phyloP scores from a whole-genome alignment of 2,113 vertebrate species.

The Lynx canadensis region DNA sequence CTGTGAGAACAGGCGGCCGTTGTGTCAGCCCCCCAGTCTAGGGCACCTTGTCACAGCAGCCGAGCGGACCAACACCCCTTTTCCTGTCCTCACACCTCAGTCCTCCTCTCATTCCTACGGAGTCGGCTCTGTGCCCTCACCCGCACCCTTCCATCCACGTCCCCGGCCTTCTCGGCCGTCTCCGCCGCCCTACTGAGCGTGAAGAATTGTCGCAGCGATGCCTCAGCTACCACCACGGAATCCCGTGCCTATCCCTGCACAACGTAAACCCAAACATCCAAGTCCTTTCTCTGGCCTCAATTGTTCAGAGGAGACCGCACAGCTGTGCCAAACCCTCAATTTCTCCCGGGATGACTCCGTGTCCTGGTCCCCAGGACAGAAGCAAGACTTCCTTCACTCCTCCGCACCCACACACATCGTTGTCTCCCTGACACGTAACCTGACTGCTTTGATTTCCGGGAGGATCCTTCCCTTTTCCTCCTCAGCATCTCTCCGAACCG shows the following conservation, averaged over 20 bases:
- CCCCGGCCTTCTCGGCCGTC: not conserved
- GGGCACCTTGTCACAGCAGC: not conserved
- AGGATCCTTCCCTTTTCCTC: not conserved
- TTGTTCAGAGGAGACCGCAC: fast-evolving
- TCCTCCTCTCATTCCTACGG: not conserved
- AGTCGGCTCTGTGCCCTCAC: not conserved
- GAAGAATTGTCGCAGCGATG: not conserved
- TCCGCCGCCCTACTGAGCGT: not conserved
- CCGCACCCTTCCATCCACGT: not conserved
- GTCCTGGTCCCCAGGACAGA: not conserved
- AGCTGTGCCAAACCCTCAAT: not conserved
- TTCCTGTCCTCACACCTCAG: not conserved
- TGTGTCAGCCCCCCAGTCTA: not conserved
- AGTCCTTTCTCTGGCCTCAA: not conserved
- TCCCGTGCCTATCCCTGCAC: not conserved
- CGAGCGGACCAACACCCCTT: too few relatives aligned
- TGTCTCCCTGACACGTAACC: not conserved
- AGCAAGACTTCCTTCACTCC: not conserved
- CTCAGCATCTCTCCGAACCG: not conserved
- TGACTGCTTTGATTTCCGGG: not conserved
- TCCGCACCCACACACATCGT: not conserved
- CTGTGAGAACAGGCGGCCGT: fast-evolving
- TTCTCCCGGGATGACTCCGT: not conserved
- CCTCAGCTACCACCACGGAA: not conserved
- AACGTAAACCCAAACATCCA: fast-evolving